phyloP scores from a whole-genome alignment of 2,888 invertebrate species.

The Ennomos quercinarius region DNA sequence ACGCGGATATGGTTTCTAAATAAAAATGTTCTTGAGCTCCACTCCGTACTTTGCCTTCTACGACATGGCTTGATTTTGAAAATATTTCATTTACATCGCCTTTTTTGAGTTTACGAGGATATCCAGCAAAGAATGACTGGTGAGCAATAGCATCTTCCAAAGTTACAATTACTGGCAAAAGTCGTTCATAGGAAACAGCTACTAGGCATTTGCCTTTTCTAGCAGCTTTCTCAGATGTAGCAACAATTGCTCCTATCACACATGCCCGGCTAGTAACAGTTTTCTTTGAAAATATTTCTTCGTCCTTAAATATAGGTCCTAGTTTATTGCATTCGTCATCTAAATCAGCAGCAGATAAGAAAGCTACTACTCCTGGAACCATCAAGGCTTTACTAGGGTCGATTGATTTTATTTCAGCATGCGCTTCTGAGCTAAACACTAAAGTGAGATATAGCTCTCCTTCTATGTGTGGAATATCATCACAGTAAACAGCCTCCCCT shows the following conservation, averaged over 20 bases:
- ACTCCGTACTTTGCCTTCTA: constrained; percentile 89
- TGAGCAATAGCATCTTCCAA: constrained; percentile 94
- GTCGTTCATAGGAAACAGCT: constrained; percentile 90
- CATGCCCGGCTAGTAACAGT: constrained; percentile 92
- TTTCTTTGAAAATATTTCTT: constrained; percentile 91
- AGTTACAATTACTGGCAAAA: constrained; percentile 91
- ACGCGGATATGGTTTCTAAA: constrained; percentile 90
- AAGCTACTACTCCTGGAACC: constrained; percentile 91
- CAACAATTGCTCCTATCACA: constrained; percentile 91
- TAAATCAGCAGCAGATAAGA: constrained; percentile 91
- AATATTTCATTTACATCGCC: constrained; percentile 90
- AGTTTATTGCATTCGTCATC: constrained; percentile 86
- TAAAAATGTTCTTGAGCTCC: constrained; percentile 97
- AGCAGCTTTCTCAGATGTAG: constrained; percentile 90
- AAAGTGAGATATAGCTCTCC: constrained; percentile 92
- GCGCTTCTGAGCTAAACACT: constrained; percentile 91
- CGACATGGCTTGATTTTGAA: constrained; percentile 86
- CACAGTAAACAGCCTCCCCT: constrained; percentile 96
- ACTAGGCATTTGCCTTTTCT: constrained; percentile 92
- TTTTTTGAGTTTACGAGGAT: constrained; percentile 82
- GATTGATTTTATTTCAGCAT: constrained; percentile 91
- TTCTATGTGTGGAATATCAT: constrained; percentile 91
- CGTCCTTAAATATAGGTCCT: constrained; percentile 91
- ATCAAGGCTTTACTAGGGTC: constrained; percentile 90
- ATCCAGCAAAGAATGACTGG: constrained; percentile 87